These are phyloP conservation scores for Lordiphosa fenestrarum DNA, from an alignment of 2,888 invertebrate species.

Conservation along the genomic window DNA sequence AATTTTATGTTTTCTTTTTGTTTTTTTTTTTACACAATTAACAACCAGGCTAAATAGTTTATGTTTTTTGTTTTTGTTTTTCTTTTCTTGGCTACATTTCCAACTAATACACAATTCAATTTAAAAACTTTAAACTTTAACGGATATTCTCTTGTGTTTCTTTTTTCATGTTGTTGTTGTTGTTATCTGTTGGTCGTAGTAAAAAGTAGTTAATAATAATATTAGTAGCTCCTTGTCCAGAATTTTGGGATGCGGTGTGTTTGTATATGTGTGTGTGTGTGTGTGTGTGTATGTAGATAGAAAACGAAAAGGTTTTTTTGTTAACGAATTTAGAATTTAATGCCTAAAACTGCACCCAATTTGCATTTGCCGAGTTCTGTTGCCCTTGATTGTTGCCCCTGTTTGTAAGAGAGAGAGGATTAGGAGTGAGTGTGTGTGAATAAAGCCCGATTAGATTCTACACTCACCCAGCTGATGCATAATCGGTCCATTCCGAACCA, in stretches of 20 bases:
- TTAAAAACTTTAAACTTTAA: slow-evolving; percentile 31
- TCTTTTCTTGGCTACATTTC: not conserved
- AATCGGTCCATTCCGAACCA: slow-evolving; percentile 89
- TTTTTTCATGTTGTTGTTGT: not conserved
- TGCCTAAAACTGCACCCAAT: slow-evolving; percentile 80
- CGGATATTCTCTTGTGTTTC: slow-evolving; percentile 20
- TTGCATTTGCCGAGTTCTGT: slow-evolving; percentile 78
- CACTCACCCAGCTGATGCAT: slow-evolving; percentile 85
- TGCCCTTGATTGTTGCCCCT: slow-evolving; percentile 72
- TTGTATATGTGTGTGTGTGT: too few relatives aligned
- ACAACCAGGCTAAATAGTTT: slow-evolving; percentile 41
- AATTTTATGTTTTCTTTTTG: slow-evolving; percentile 1
- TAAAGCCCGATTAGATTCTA: not conserved
- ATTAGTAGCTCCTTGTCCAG: too few relatives aligned
- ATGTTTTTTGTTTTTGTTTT: not conserved
- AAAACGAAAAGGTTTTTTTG: too few relatives aligned
- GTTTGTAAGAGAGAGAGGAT: not conserved
- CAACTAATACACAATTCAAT: slow-evolving; percentile 36
- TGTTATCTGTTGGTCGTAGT: slow-evolving; percentile 9
- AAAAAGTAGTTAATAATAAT: slow-evolving; percentile 10
- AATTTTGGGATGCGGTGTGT: too few relatives aligned
- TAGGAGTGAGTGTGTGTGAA: slow-evolving; percentile 4
- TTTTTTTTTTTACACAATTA: slow-evolving; percentile 35
- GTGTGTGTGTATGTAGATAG: too few relatives aligned
- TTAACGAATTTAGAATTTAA: slow-evolving; percentile 15